phyloP scores from a whole-genome alignment of 2,888 invertebrate genomes.

The Orchesella flavescens region DNA sequence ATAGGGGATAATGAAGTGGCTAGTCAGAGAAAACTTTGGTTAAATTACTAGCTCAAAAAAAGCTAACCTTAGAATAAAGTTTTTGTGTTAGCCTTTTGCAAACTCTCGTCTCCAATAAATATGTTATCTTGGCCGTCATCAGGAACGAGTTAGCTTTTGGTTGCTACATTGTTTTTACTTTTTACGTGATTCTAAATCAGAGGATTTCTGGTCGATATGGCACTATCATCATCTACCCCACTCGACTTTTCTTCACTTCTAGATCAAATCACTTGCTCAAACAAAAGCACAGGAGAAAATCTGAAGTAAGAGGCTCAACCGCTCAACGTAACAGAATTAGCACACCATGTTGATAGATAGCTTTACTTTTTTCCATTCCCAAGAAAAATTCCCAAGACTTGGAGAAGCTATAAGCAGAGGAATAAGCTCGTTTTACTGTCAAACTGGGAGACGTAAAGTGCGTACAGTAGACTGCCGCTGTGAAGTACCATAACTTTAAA shows the following conservation, averaged over 20 bases:
- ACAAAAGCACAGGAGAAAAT: constrained; percentile 6
- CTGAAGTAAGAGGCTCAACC: not conserved
- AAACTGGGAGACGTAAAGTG: constrained; percentile 11
- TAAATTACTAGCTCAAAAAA: no score
- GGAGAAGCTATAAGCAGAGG: not conserved
- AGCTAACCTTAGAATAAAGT: no score
- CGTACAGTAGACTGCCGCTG: constrained; percentile 2
- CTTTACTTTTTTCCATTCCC: not conserved
- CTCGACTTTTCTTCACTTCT: constrained; percentile 18
- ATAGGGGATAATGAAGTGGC: not conserved
- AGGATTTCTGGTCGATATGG: not conserved
- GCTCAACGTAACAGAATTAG: not conserved
- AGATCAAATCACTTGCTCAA: constrained; percentile 28
- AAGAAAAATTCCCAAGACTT: not conserved
- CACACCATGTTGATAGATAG: not conserved
- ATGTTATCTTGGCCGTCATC: no score
- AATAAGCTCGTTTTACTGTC: not conserved
- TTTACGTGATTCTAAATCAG: not conserved
- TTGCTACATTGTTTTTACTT: no score
- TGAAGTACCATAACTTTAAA: constrained; percentile 17
- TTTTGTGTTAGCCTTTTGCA: no score
- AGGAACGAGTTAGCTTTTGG: no score
- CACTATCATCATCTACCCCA: not conserved
- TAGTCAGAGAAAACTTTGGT: not conserved
- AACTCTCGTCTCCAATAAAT: no score